Base-by-base conservation (phyloP, 2,888 invertebrate species). In the Agriopis leucophaearia region DNA sequence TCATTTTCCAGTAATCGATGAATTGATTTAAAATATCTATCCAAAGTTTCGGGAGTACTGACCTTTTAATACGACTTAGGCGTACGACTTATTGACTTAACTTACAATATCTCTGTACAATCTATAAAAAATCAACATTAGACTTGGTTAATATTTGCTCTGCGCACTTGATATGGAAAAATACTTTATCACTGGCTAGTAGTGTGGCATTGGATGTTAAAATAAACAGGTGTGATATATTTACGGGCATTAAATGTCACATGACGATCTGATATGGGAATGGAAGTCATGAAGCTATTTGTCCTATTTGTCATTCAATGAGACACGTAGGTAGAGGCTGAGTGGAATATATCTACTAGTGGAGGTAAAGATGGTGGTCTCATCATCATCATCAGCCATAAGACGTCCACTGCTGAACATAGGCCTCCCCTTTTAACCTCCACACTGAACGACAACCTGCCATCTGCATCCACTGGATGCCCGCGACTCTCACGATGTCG, bases 101-200 rank as follows among this genome's bases (percentile, higher is more conserved):
- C 74, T 69, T 66, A 74, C 76, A 81, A 81, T 88, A 88, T 88
- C 87, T 76, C 61, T 51, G 64, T 71, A 75, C 90, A 90, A 92
- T 91, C 92, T 88, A 82, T 87, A 86, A 88, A 90, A 91, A 92
- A 91, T 88, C 88, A 92, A 93, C 87, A 92, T 75, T 69, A 79
- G 75, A 81, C 76, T 79, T 79, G 74, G 78, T 82, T 80, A 74
- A 79, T 92, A 83, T 92, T 92, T 87, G 81, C 87, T 74, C 79
- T 76, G 81, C 78, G 82, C 92, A 92, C 92, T 92, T 92, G 91
- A 92, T 92, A 92, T 83, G 85, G 82, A 85, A 86, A 85, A 88
- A 81, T 83, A 83, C 80, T 80, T 83, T 83, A 86, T 83, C 82
- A 80, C 81, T 42, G 64, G 78, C 73, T 77, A 69, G 66, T 70